A percentile compares a stretch with the other conserved stretches of the same genome.
phyloP scores from a whole-genome alignment of 2,888 invertebrate genomes.

The Brenthis daphne region DNA sequence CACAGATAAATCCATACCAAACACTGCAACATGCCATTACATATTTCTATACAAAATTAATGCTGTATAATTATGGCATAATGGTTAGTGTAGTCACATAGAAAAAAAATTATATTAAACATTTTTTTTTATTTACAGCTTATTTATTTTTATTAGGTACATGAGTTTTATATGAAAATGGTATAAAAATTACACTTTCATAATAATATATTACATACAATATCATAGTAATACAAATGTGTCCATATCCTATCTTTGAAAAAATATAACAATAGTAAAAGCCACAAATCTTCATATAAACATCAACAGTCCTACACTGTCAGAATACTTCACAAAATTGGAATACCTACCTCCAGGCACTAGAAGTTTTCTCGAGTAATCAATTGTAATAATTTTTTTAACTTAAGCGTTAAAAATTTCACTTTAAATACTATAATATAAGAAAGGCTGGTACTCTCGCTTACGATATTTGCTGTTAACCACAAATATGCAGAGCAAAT shows the following conservation, averaged over 20 bases:
- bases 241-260: slow-evolving; percentile 73
- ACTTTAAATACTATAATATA: slow-evolving; percentile 49
- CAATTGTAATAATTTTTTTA: slow-evolving; percentile 48
- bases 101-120: slow-evolving; percentile 77
- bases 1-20: slow-evolving; percentile 77
- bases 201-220: slow-evolving; percentile 71
- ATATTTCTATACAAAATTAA: slow-evolving; percentile 76
- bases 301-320: slow-evolving; percentile 64
- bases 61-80: slow-evolving; percentile 64
- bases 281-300: slow-evolving; percentile 69
- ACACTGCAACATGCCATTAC: slow-evolving; percentile 70
- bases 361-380: slow-evolving; percentile 48
- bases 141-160: slow-evolving; percentile 76
- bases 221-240: slow-evolving; percentile 77
- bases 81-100: slow-evolving; percentile 77
- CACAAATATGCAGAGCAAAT: slow-evolving; percentile 75
- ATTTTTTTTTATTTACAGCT: slow-evolving; percentile 73
- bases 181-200: slow-evolving; percentile 82
- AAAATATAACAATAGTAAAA: slow-evolving; percentile 81
- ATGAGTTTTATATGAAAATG: slow-evolving; percentile 80
- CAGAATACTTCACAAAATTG: slow-evolving; percentile 62
- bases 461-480: slow-evolving; percentile 66
- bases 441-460: slow-evolving; percentile 68
- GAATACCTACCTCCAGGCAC: slow-evolving; percentile 70
- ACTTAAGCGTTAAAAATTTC: slow-evolving; percentile 53